Evolutionary conservation across 2,113 vertebrate species (phyloP).

Genomic region (rat (Rattus norvegicus)): GRCr8 NC_086021.1:188023501-188024000

Average conservation of each 20-base stretch:
- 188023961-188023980: background rate
- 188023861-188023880: fast-evolving
- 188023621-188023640: background rate
- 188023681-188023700: too few relatives aligned
- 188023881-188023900: background rate
- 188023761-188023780: background rate
- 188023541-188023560: fast-evolving
- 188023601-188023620: too few relatives aligned
- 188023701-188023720: background rate
- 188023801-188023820: background rate
- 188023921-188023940: background rate
- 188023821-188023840: background rate
- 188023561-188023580: fast-evolving
- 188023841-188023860: background rate
- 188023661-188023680: background rate
- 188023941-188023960: background rate
- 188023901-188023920: background rate
- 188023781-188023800: background rate
- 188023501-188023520: background rate
- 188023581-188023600: background rate
- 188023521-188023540: background rate
- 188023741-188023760: too few relatives aligned
- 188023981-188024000: background rate
- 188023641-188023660: too few relatives aligned
- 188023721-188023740: background rate